phyloP scores from a whole-genome alignment of 2,888 invertebrate genomes.

The Tenthredo distinguenda region DNA sequence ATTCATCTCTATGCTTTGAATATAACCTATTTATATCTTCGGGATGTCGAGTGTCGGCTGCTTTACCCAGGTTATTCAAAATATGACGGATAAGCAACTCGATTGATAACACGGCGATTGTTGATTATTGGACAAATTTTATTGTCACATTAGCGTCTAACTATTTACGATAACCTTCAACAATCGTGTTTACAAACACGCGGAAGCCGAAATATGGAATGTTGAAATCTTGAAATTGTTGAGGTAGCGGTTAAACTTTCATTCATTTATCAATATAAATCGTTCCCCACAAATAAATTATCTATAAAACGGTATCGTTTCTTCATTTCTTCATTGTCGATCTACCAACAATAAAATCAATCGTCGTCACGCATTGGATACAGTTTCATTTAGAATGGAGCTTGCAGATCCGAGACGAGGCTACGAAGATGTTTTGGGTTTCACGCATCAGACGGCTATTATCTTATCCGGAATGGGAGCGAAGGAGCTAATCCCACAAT shows the following conservation, averaged over 20 bases:
- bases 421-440: conserved; percentile 60
- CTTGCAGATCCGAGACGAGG: neutral
- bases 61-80: neutral
- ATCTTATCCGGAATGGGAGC: conserved; percentile 64
- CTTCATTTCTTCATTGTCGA: no score
- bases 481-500: conserved; percentile 61
- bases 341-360: no score
- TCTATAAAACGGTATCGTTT: no score
- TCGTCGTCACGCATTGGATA: neutral
- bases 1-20: neutral
- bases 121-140: no score
- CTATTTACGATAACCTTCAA: neutral
- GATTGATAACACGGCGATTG: neutral
- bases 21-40: neutral
- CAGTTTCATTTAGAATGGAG: neutral
- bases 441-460: conserved; percentile 64
- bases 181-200: neutral
- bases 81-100: neutral
- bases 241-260: no score
- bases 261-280: no score
- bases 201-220: neutral
- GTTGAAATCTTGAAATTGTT: neutral
- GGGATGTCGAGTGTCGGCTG: neutral
- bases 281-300: no score
- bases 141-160: neutral